Evolutionary conservation across 1,140 invertebrate genomes (phyloP).

Genomic region (Pogonomyrmex californicus): DNA sequence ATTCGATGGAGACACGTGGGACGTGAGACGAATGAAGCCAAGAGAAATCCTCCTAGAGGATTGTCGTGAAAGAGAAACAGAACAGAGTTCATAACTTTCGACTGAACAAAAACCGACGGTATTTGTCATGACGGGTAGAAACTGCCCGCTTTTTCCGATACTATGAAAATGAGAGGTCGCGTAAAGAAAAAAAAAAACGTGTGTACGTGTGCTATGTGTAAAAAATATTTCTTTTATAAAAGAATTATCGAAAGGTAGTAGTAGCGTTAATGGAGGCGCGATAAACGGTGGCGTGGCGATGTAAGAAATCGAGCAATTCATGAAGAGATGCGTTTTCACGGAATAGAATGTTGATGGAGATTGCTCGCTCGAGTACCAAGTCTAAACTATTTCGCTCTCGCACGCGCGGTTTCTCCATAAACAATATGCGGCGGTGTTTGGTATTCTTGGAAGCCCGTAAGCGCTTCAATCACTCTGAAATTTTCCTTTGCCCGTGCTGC

Average conservation of each 20-base stretch:
- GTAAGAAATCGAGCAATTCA: slow-evolving; percentile 23
- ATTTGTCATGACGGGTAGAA: not conserved
- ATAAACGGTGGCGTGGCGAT: not conserved
- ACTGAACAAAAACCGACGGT: not conserved
- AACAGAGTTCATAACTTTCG: not conserved
- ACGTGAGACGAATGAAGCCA: slow-evolving; percentile 8
- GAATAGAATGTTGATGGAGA: slow-evolving; percentile 41
- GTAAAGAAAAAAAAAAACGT: slow-evolving; percentile 5
- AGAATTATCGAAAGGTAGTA: not conserved
- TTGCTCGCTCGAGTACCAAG: slow-evolving; percentile 4
- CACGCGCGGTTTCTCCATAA: slow-evolving; percentile 55
- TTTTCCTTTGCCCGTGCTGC: not conserved
- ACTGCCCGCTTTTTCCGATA: not conserved
- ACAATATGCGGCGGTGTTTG: slow-evolving; percentile 63
- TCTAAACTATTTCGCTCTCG: slow-evolving; percentile 9
- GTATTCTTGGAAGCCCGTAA: slow-evolving; percentile 60
- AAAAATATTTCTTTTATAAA: not conserved
- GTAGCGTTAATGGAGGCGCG: no score
- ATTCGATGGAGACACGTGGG: slow-evolving; percentile 1
- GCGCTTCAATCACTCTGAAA: slow-evolving; percentile 63
- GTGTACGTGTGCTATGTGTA: no score
- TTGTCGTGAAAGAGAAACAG: slow-evolving; percentile 3
- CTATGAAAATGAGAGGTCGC: not conserved
- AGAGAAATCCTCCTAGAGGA: not conserved
- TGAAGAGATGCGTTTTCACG: not conserved